A percentile compares a stretch with the other conserved stretches of the same genome.
Evolutionary conservation across 1,140 invertebrate species (phyloP).

Genomic region (Luehdorfia chinensis): DNA sequence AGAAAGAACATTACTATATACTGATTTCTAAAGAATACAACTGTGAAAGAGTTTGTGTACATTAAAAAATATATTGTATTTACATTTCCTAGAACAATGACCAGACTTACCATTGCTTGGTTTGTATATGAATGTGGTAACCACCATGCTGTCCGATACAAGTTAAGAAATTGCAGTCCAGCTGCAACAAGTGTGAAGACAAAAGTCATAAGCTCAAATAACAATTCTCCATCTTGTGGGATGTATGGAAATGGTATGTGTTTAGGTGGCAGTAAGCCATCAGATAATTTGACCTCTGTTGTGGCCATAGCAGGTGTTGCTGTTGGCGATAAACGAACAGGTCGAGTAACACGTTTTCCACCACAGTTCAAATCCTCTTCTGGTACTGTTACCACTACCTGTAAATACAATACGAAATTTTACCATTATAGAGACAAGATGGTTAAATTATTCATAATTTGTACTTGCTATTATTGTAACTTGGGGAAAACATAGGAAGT

Average conservation of each 20-base stretch:
- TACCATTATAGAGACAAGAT: not conserved
- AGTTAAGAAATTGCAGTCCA: constrained; percentile 93
- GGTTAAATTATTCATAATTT: too few species aligned
- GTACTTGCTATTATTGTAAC: too few species aligned
- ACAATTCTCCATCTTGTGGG: constrained; percentile 87
- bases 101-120: constrained; percentile 91
- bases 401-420: too few species aligned
- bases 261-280: constrained; percentile 78
- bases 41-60: too few species aligned
- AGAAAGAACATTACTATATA: too few species aligned
- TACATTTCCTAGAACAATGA: too few species aligned
- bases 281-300: constrained; percentile 35
- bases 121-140: constrained; percentile 92
- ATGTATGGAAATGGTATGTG: constrained; percentile 92
- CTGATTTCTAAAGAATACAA: too few species aligned
- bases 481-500: too few species aligned
- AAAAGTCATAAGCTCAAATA: constrained; percentile 92
- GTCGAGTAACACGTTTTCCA: constrained; percentile 37
- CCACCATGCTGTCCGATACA: constrained; percentile 99
- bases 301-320: constrained; percentile 7
- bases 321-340: constrained; percentile 31
- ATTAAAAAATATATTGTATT: too few species aligned
- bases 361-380: constrained; percentile 50
- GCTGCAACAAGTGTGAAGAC: constrained; percentile 86
- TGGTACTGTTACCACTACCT: constrained; percentile 36